These are phyloP conservation scores for Nycteola revayana DNA, from an alignment of 2,888 invertebrate genomes.

Conservation along the genomic window DNA sequence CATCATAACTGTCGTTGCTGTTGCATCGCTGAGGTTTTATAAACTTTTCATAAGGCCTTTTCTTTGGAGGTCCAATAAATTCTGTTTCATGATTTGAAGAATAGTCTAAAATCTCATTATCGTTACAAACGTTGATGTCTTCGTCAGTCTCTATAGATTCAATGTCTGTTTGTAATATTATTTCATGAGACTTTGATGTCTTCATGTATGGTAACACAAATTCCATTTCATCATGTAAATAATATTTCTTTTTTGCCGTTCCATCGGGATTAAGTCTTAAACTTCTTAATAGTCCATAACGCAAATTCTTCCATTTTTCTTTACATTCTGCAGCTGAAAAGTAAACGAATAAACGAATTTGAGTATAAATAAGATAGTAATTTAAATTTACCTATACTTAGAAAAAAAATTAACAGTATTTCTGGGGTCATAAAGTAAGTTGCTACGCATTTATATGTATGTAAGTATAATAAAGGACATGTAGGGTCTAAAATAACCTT, in stretches of 20 bases:
- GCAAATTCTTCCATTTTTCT: conserved; percentile 53
- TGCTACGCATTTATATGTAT: too few relatives aligned
- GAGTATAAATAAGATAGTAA: too few relatives aligned
- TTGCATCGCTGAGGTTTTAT: conserved; percentile 13
- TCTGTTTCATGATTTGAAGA: conserved; percentile 17
- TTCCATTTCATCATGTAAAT: conserved; percentile 47
- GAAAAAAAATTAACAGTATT: too few relatives aligned
- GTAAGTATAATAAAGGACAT: too few relatives aligned
- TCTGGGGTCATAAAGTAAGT: too few relatives aligned
- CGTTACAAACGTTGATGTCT: conserved; percentile 23
- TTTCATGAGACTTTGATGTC: conserved; percentile 22
- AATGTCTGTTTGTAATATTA: conserved; percentile 10
- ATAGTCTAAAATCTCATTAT: conserved; percentile 10
- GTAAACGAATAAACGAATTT: conserved; percentile 1
- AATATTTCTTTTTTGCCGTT: conserved; percentile 43
- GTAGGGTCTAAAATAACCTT: too few relatives aligned
- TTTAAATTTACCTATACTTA: too few relatives aligned
- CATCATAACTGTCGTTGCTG: conserved; percentile 23
- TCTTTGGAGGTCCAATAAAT: conserved; percentile 14
- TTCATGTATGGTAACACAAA: conserved; percentile 47
- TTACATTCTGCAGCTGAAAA: conserved; percentile 47
- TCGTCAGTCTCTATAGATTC: conserved; percentile 36
- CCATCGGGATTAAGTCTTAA: conserved; percentile 42
- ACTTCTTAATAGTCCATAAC: conserved; percentile 46
- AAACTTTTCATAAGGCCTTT: conserved; percentile 13